Evolutionary conservation across 2,888 invertebrate genomes (phyloP).

Genomic region (Malthinus seriepunctatus): DNA sequence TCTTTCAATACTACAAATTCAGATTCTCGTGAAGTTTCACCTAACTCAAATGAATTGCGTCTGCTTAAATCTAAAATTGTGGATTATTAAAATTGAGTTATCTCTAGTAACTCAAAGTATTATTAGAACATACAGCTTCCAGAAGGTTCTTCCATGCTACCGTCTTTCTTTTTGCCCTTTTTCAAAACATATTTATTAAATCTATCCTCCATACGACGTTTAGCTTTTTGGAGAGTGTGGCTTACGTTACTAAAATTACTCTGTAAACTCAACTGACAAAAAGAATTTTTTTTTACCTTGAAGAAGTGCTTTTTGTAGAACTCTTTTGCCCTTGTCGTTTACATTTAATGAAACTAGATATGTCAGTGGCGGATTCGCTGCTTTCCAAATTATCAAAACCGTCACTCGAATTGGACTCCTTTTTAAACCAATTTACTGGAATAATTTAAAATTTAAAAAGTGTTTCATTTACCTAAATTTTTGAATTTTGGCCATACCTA

Average conservation of each 20-base stretch:
- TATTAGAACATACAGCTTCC: slow-evolving; percentile 66
- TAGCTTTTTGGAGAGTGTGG: slow-evolving; percentile 76
- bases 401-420: slow-evolving; percentile 55
- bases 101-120: too few species aligned
- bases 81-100: slow-evolving; percentile 1
- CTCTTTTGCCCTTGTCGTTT: slow-evolving; percentile 53
- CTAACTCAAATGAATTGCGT: slow-evolving; percentile 81
- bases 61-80: slow-evolving; percentile 67
- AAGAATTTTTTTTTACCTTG: slow-evolving; percentile 30
- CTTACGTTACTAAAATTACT: slow-evolving; percentile 57
- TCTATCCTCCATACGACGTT: slow-evolving; percentile 87
- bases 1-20: slow-evolving; percentile 89
- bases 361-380: slow-evolving; percentile 59
- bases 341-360: slow-evolving; percentile 55
- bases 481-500: slow-evolving; percentile 60
- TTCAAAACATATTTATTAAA: slow-evolving; percentile 83
- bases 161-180: slow-evolving; percentile 85
- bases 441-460: slow-evolving; percentile 1
- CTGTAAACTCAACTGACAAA: background rate
- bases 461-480: background rate
- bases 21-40: slow-evolving; percentile 78
- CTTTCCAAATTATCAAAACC: slow-evolving; percentile 58
- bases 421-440: slow-evolving; percentile 63
- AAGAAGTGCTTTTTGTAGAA: slow-evolving; percentile 39
- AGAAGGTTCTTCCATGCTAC: slow-evolving; percentile 83